phyloP scores from a whole-genome alignment of 2,113 vertebrate genomes.

The Puntigrus tetrazona region DNA sequence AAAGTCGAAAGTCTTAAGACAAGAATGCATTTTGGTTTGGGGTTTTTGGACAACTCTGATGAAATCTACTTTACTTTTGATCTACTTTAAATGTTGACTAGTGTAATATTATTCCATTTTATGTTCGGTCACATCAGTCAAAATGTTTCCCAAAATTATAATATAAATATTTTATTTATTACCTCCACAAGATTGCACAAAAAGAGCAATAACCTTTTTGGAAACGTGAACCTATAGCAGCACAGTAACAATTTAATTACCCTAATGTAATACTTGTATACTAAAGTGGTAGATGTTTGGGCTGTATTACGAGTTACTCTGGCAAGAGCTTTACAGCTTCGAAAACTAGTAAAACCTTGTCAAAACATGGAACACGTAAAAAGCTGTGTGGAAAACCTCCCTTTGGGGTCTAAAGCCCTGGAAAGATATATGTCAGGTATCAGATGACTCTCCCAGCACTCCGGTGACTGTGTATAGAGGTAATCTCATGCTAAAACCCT shows the following conservation, averaged over 20 bases:
- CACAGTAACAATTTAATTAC: not conserved
- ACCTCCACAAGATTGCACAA: too few species aligned
- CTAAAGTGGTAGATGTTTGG: not conserved
- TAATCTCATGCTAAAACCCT: slow-evolving; percentile 52
- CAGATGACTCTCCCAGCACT: slow-evolving; percentile 18
- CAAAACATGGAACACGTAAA: not conserved
- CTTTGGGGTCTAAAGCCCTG: slow-evolving; percentile 17
- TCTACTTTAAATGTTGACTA: too few species aligned
- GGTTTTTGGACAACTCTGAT: too few species aligned
- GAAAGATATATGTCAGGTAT: slow-evolving; percentile 41
- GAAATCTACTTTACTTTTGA: too few species aligned
- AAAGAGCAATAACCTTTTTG: not conserved
- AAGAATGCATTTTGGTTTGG: too few species aligned
- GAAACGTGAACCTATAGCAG: not conserved
- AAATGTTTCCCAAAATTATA: too few species aligned
- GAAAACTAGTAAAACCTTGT: slow-evolving; percentile 13
- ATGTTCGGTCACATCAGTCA: not conserved
- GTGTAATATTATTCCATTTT: not conserved
- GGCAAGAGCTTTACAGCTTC: not conserved
- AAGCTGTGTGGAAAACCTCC: not conserved
- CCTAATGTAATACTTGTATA: not conserved
- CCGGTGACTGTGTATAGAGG: not conserved
- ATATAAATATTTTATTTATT: too few species aligned
- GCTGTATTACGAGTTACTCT: not conserved
- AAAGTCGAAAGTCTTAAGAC: too few species aligned